A percentile compares a stretch with the other conserved stretches of the same genome.
These are phyloP conservation scores for Procambarus virginalis DNA, from an alignment of 1,140 invertebrate species.

Conservation along the genomic window DNA sequence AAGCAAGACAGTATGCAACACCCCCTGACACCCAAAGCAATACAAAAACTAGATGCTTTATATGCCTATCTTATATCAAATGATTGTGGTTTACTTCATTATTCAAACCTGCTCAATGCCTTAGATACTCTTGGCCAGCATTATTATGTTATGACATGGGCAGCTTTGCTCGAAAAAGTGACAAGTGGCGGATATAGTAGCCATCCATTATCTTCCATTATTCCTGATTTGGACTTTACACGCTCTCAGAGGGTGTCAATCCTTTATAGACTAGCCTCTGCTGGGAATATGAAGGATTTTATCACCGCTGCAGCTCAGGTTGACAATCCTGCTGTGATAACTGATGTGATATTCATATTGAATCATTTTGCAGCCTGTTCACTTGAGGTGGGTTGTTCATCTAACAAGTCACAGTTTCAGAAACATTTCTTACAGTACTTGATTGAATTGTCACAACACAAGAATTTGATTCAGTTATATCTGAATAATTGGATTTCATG, in stretches of 20 bases:
- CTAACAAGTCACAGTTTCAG: neutral
- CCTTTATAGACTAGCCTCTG: conserved; percentile 31
- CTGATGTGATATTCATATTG: conserved; percentile 47
- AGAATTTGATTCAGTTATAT: conserved; percentile 15
- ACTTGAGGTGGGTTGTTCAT: conserved; percentile 10
- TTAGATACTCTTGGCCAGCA: conserved; percentile 29
- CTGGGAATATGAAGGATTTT: conserved; percentile 43
- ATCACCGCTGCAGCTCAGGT: conserved; percentile 42
- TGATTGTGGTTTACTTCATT: conserved; percentile 56
- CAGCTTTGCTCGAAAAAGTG: conserved; percentile 39
- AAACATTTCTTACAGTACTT: conserved; percentile 38
- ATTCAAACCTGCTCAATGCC: conserved; percentile 42
- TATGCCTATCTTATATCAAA: conserved; percentile 48
- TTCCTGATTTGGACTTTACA: conserved; percentile 59
- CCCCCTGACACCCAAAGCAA: conserved; percentile 36
- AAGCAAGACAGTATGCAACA: conserved; percentile 39
- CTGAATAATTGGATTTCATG: conserved; percentile 31
- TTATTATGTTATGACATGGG: conserved; percentile 41
- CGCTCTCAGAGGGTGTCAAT: conserved; percentile 47
- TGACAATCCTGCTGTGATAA: conserved; percentile 44
- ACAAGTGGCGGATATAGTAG: conserved; percentile 23
- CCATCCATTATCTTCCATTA: conserved; percentile 44
- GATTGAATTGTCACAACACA: conserved; percentile 21
- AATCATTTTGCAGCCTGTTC: conserved; percentile 6
- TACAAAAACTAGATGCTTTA: conserved; percentile 31